A percentile compares a stretch with the other conserved stretches of the same genome.
Conservation (phyloP, 2,797 vertebrate species). For the Menidia menidia region DNA sequence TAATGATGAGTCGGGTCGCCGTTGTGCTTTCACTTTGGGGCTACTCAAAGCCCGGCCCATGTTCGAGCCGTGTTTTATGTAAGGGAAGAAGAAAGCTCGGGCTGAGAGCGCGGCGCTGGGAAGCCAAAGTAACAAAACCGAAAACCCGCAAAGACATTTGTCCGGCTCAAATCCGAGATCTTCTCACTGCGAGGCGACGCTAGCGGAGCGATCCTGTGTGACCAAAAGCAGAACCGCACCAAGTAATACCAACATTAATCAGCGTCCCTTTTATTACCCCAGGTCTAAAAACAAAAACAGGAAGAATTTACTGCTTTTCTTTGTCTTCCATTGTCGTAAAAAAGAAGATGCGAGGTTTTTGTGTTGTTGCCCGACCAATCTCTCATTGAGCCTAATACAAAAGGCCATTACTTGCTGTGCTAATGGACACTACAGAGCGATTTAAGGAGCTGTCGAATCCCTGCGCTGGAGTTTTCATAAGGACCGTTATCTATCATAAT, state of each 20-base stretch:
- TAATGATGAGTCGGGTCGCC: conserved; percentile 47
- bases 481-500: conserved; percentile 5
- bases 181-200: background rate
- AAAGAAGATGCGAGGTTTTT: background rate
- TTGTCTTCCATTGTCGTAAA: background rate
- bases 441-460: conserved; percentile 9
- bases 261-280: background rate
- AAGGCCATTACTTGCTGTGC: background rate
- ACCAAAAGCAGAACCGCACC: background rate
- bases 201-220: background rate
- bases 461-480: conserved; percentile 4
- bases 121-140: conserved; percentile 25
- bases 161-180: conserved; percentile 12
- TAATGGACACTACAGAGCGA: conserved; percentile 2
- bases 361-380: background rate
- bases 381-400: background rate
- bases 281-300: background rate
- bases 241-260: background rate
- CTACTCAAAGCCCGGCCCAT: conserved; percentile 42
- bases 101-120: conserved; percentile 16
- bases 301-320: background rate
- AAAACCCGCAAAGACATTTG: conserved; percentile 11
- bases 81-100: conserved; percentile 25
- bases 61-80: conserved; percentile 2
- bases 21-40: conserved; percentile 31